Conservation (phyloP, 1,140 invertebrate species). For the Globodera rostochiensis region DNA sequence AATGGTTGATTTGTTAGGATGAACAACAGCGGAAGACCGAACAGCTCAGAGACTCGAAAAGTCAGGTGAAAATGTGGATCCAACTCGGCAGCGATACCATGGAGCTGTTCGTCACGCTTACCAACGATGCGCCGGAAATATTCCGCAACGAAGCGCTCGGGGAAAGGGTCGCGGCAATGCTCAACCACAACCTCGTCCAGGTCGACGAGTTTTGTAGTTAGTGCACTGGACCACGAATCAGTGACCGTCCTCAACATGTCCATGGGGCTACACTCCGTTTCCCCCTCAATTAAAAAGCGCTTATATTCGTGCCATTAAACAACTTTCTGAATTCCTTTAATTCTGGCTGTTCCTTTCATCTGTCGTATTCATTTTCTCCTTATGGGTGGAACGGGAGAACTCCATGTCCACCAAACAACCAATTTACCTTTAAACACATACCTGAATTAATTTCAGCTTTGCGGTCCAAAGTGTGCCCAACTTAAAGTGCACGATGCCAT, state of each 20-base stretch:
- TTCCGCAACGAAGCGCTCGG: constrained; percentile 84
- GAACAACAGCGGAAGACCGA: constrained; percentile 56
- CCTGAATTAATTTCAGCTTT: constrained; percentile 76
- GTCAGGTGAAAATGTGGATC: constrained; percentile 90
- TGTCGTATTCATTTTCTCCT: no score
- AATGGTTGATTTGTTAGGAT: constrained; percentile 38
- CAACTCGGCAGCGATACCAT: constrained; percentile 92
- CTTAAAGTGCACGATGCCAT: constrained; percentile 91
- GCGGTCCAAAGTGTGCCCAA: constrained; percentile 93
- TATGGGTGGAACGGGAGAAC: no score
- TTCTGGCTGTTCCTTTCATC: no score
- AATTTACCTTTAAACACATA: no score
- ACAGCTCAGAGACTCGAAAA: constrained; percentile 78
- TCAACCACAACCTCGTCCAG: constrained; percentile 77
- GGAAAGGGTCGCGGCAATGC: constrained; percentile 89
- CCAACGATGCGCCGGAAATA: constrained; percentile 87
- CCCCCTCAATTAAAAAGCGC: no score
- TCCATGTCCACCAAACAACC: no score
- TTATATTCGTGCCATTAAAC: no score
- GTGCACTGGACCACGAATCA: no score
- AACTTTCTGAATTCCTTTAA: no score
- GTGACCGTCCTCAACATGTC: no score
- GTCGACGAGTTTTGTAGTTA: constrained; percentile 4
- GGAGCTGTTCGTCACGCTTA: constrained; percentile 96
- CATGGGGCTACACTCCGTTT: no score